A percentile compares a stretch with the other conserved stretches of the same genome.
phyloP scores from a whole-genome alignment of 2,888 invertebrate species.

The Melanostoma mellinum region DNA sequence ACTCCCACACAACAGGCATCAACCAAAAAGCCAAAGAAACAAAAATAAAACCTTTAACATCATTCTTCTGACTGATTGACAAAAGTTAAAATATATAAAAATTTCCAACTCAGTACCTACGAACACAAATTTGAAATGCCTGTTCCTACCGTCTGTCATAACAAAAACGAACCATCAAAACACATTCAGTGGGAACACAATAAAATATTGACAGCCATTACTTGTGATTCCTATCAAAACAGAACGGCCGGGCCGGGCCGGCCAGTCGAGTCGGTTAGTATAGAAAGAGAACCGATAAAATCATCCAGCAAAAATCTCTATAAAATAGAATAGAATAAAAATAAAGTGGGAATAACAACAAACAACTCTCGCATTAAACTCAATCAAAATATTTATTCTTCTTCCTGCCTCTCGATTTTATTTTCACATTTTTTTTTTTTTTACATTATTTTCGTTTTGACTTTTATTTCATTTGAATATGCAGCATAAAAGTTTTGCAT shows the following conservation, averaged over 20 bases:
- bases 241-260: slow-evolving; percentile 7
- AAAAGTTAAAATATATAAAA: slow-evolving; percentile 57
- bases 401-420: neutral
- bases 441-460: slow-evolving; percentile 49
- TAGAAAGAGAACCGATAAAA: slow-evolving; percentile 10
- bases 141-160: neutral
- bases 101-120: slow-evolving; percentile 29
- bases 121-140: slow-evolving; percentile 32
- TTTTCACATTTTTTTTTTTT: slow-evolving; percentile 35
- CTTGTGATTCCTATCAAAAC: slow-evolving; percentile 61
- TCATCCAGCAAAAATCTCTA: neutral
- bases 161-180: slow-evolving; percentile 54
- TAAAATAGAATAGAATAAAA: slow-evolving; percentile 6
- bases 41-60: slow-evolving; percentile 2
- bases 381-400: slow-evolving; percentile 49
- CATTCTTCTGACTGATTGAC: slow-evolving; percentile 59
- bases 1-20: slow-evolving; percentile 34
- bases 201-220: slow-evolving; percentile 71
- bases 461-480: slow-evolving; percentile 22
- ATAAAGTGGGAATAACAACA: slow-evolving; percentile 17
- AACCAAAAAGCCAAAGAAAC: neutral
- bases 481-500: slow-evolving; percentile 30
- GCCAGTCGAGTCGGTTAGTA: slow-evolving; percentile 4
- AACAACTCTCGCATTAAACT: slow-evolving; percentile 28
- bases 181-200: slow-evolving; percentile 61